Base-by-base conservation (phyloP, 2,888 invertebrate species). In the Protonemura montana region DNA sequence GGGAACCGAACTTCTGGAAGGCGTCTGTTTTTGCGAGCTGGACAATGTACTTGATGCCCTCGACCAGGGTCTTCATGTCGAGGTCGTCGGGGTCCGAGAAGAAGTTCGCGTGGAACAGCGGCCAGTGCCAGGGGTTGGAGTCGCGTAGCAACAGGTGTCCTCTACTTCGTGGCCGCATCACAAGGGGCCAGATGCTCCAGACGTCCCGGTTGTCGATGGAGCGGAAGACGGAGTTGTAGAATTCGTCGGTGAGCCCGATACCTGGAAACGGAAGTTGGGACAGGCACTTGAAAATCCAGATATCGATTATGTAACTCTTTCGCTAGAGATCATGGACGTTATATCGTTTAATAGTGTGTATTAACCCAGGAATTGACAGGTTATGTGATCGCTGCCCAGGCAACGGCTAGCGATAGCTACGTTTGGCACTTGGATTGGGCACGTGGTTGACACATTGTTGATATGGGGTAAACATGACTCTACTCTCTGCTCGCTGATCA, bases 41-140 rank as follows among this genome's bases (percentile, higher is more conserved):
- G 5, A 90, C 86, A 10, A 90, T 90, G 26, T 90, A 89, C 88
- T 91, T 91, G 10, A 89, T 88, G 27, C 97, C 97, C 91, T 97
- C 97, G 0, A 97, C 95, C n/a, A 98, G 92, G 0, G 95, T 94
- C 86, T 95, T 94, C 0, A 96, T 95, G 90, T 96, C 97, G 87
- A 96, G 95, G 87, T 93, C 93, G 27, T 91, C 89, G 0, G 91
- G 89, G 27, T 92, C 92, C 5, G 91, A 88, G 82, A 94, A 91
- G 88, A 94, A 95, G 88, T 94, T 94, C 0, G 94, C 93, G 89
- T 94, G 92, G 77, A 95, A 92, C 28, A 92, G 90, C 0, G 95
- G 95, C 90, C 93, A 92, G 30, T 93, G 92, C 76, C 92, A 90
- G 0, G 95, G 95, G 90, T 95, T 91, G 13, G 89, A 90, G 0